Evolutionary conservation across 1,140 invertebrate genomes (phyloP).

Genomic region (Gonatopus flavifemur): DNA sequence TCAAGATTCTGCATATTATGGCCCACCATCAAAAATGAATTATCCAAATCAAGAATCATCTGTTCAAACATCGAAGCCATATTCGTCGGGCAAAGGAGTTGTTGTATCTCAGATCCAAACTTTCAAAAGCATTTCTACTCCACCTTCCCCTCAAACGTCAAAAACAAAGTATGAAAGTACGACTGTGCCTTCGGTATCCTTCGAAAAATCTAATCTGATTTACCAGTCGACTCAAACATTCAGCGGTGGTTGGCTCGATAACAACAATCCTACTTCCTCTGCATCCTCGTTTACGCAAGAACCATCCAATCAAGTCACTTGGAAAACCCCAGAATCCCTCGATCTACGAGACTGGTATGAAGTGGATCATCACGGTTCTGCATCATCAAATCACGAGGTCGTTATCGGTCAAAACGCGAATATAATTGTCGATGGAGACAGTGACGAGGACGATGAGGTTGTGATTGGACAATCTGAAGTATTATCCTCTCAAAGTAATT

Average conservation of each 20-base stretch:
- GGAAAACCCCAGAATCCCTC: slow-evolving; percentile 37
- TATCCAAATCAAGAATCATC: slow-evolving; percentile 17
- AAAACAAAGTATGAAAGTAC: slow-evolving; percentile 28
- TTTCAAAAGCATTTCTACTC: slow-evolving; percentile 22
- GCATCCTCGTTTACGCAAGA: slow-evolving; percentile 16
- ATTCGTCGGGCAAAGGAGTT: slow-evolving; percentile 8
- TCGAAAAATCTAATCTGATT: slow-evolving; percentile 65
- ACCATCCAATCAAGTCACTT: slow-evolving; percentile 37
- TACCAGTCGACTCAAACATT: slow-evolving; percentile 58
- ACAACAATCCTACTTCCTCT: slow-evolving; percentile 1
- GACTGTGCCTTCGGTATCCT: slow-evolving; percentile 47
- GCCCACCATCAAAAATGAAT: slow-evolving; percentile 7
- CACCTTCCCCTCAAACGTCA: slow-evolving; percentile 13
- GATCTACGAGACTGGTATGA: slow-evolving; percentile 29
- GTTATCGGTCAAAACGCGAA: slow-evolving; percentile 41
- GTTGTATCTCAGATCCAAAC: slow-evolving; percentile 25
- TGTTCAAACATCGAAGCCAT: slow-evolving; percentile 13
- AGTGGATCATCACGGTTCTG: slow-evolving; percentile 34
- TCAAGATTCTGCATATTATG: slow-evolving; percentile 24
- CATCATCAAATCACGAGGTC: slow-evolving; percentile 39
- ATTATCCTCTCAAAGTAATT: too few relatives aligned
- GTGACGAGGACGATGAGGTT: slow-evolving; percentile 29
- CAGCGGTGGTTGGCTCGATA: slow-evolving; percentile 25
- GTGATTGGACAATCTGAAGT: slow-evolving; percentile 37
- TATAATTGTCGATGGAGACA: slow-evolving; percentile 37